Conservation (phyloP, 2,113 vertebrate species). For the Larimichthys crocea region DNA sequence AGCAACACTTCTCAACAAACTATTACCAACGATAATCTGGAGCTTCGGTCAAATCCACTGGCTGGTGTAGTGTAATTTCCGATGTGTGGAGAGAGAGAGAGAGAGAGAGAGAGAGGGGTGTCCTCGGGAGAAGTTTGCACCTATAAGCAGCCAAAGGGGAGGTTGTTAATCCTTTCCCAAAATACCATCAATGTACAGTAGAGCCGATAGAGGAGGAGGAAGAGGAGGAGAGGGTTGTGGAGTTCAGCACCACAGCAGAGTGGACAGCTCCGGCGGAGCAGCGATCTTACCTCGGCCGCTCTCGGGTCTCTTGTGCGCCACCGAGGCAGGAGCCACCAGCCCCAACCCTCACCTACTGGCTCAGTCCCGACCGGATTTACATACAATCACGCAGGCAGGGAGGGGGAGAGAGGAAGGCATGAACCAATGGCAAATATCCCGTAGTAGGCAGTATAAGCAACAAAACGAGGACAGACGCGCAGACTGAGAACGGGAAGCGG, state of each 20-base stretch:
- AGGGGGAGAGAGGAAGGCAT: conserved; percentile 16
- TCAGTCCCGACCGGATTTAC: conserved; percentile 77
- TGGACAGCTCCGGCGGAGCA: conserved; percentile 81
- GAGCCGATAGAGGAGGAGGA: background rate
- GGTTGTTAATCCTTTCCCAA: conserved; percentile 68
- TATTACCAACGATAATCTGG: conserved; percentile 57
- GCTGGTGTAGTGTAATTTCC: conserved; percentile 50
- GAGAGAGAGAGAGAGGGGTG: conserved; percentile 12
- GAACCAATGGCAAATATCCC: conserved; percentile 77
- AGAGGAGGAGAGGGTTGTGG: background rate
- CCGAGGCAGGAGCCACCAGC: conserved; percentile 76
- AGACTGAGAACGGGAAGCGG: conserved; percentile 48
- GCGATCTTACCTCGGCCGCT: conserved; percentile 75
- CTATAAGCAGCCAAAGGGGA: conserved; percentile 27
- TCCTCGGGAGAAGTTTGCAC: conserved; percentile 72
- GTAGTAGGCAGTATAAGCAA: conserved; percentile 50
- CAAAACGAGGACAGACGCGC: conserved; percentile 54
- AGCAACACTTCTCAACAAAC: conserved; percentile 70
- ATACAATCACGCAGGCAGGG: conserved; percentile 74
- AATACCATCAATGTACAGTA: conserved; percentile 10
- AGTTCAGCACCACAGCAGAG: conserved; percentile 81
- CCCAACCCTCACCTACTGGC: conserved; percentile 79
- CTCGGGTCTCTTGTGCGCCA: conserved; percentile 78
- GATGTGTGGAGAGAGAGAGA: conserved; percentile 2
- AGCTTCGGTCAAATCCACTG: conserved; percentile 65